phyloP scores from a whole-genome alignment of 30 jellyfish, hydroid and myxozoan genomes.

The Aurelia aurita region DNA sequence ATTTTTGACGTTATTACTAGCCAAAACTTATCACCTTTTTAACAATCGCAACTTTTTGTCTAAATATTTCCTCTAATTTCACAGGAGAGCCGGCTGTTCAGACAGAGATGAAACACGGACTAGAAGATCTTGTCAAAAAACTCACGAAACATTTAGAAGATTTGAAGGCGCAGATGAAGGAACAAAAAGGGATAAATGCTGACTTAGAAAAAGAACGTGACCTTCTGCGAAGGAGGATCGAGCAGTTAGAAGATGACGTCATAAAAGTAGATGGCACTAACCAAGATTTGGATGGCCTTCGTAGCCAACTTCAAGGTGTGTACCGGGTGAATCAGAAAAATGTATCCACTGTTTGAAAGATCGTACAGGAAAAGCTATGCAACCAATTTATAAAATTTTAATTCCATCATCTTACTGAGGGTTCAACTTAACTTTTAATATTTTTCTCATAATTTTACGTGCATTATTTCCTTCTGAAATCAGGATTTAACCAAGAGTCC shows the following conservation, averaged over 20 bases:
- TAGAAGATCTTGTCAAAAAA: constrained; percentile 46
- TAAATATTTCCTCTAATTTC: neutral
- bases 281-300: constrained; percentile 10
- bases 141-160: constrained; percentile 41
- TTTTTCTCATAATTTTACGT: too few relatives aligned
- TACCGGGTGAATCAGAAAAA: too few relatives aligned
- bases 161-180: constrained; percentile 29
- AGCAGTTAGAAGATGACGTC: constrained; percentile 34
- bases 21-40: too few relatives aligned
- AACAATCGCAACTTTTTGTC: too few relatives aligned
- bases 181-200: constrained; percentile 27
- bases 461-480: too few relatives aligned
- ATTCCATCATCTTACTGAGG: too few relatives aligned
- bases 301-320: constrained; percentile 11
- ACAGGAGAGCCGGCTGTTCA: constrained; percentile 49
- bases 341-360: too few relatives aligned
- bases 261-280: neutral
- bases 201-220: constrained; percentile 55
- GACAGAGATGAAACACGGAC: constrained; percentile 42
- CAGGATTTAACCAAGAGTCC: too few relatives aligned
- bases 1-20: too few relatives aligned
- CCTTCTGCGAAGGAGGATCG: constrained; percentile 14
- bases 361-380: too few relatives aligned
- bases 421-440: too few relatives aligned
- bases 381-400: too few relatives aligned